These are phyloP conservation scores for Mnemiopsis leidyi DNA, from an alignment of 37 sponge, comb jelly and placozoan species.

Conservation along the genomic window DNA sequence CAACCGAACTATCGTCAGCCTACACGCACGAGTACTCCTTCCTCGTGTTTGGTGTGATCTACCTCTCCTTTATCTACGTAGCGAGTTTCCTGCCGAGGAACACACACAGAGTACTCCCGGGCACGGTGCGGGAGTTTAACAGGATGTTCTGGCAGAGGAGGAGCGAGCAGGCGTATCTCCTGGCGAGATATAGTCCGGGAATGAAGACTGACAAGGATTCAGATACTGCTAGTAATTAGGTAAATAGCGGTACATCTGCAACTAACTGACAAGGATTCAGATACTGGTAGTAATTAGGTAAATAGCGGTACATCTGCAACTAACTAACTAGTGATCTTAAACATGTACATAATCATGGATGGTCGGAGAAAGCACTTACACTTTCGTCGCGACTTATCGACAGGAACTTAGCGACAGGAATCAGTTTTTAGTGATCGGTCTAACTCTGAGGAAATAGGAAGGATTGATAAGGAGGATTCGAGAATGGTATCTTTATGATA, in stretches of 20 bases:
- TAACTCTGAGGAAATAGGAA: too few species aligned
- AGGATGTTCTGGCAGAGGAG: not conserved
- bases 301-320: not conserved
- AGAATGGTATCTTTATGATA: too few species aligned
- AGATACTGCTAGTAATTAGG: not conserved
- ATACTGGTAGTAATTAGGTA: not conserved
- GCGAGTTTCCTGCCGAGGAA: constrained; percentile 7
- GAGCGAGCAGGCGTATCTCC: not conserved
- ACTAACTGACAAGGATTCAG: not conserved
- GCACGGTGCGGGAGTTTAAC: not conserved
- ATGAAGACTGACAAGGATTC: not conserved
- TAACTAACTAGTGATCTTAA: not conserved
- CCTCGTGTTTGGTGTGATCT: constrained; percentile 31
- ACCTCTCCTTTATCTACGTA: constrained; percentile 6
- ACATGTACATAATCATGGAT: too few species aligned
- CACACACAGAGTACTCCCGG: not conserved
- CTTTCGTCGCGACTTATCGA: too few species aligned
- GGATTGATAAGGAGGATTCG: too few species aligned
- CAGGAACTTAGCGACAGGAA: too few species aligned
- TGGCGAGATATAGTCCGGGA: not conserved
- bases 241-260: not conserved
- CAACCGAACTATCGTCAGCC: not conserved
- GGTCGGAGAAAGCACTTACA: too few species aligned
- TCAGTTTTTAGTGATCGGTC: too few species aligned
- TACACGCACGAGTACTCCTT: constrained; percentile 18